Evolutionary conservation across 2,113 vertebrate species (phyloP), one percentile per base, ranked within the genome.

Genomic region (Thryonomys swinderianus): DNA sequence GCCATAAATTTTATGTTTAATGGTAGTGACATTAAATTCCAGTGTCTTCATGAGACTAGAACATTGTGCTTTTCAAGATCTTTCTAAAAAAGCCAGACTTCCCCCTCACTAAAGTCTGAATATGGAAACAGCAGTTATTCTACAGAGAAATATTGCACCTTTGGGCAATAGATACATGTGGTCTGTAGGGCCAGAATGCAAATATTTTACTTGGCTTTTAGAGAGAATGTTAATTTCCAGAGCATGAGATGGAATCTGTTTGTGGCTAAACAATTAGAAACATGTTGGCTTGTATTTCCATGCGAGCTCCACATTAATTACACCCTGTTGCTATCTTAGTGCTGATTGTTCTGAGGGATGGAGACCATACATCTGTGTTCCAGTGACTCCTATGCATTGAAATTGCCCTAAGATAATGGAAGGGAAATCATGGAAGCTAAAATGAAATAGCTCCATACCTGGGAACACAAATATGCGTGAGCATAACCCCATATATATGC

Each of bases 1-100:
- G 37, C 92, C 48, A 2, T 45, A 91, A 37, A 95, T 95, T 96
- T 97, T 96, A 93, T 94, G 51, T 42, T 97, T 96, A 97, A 88
- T 81, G 51, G 51, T 90, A 73, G 1, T 80, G 32, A 51, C 55
- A 62, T 23, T 53, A 71, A 57, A 53, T 78, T 55, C 13, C 55
- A 86, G 25, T 40, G 32, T 40, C 53, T 51, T 0, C 40, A 40
- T 9, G 74, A 80, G 59, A 93, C 37, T 45, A 62, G 78, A 90
- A 85, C 18, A 51, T 23, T n/a, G 0, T 0, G 40, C 66, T 27
- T 1, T 45, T 96, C 51, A 71, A 92, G 48, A 37, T 30, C 76
- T 97, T 8, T 23, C 51, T 20, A 55, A 90, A 13, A 51, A 48
- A 3, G 45, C 10, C 5, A 93, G 37, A 84, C 53, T 74, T 3